These are phyloP conservation scores for Drosophila subpulchrella DNA, from an alignment of 1,140 invertebrate species.

Conservation along the genomic window DNA sequence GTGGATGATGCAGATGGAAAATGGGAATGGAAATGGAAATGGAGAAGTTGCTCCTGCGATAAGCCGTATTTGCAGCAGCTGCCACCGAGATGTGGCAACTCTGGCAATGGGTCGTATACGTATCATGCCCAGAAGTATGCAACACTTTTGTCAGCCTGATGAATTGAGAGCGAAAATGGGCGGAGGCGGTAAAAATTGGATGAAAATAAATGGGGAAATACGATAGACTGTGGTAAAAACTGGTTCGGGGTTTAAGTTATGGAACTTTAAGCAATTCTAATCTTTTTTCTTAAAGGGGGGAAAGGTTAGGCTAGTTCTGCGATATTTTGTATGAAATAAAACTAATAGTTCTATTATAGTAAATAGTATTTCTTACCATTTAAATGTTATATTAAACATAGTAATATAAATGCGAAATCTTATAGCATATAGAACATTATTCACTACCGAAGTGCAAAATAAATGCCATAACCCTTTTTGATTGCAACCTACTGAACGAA, in stretches of 20 bases:
- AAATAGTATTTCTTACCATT: too few species aligned
- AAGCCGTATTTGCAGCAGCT: constrained; percentile 34
- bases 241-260: neutral
- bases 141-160: constrained; percentile 37
- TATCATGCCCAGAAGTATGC: constrained; percentile 63
- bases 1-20: constrained; percentile 4
- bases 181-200: neutral
- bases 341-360: too few species aligned
- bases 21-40: constrained; percentile 1
- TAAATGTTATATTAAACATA: too few species aligned
- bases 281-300: too few species aligned
- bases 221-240: too few species aligned
- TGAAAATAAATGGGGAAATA: neutral
- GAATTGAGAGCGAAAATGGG: neutral
- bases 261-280: neutral
- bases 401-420: too few species aligned
- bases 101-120: constrained; percentile 30
- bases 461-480: neutral
- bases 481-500: neutral
- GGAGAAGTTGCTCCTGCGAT: constrained; percentile 27
- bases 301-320: too few species aligned
- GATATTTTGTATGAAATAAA: too few species aligned
- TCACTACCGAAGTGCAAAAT: neutral
- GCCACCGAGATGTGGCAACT: constrained; percentile 32
- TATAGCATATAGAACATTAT: neutral